Percentiles rank a stretch among this genome's conserved stretches.
phyloP scores from a whole-genome alignment of 2,888 invertebrate species.

The Autographa gamma region DNA sequence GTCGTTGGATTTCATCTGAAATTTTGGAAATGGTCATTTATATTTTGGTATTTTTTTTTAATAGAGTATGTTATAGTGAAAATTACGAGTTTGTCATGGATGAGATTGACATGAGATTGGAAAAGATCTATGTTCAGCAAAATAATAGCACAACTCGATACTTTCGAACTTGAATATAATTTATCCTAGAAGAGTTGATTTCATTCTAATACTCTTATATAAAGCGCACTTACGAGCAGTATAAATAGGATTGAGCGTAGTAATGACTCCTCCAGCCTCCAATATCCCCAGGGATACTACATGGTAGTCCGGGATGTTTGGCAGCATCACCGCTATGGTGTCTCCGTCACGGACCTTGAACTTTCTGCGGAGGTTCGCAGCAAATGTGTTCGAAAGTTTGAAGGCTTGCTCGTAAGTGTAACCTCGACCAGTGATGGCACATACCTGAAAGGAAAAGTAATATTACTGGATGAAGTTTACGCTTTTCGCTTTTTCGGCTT shows the following conservation, averaged over 20 bases:
- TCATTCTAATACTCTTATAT: background rate
- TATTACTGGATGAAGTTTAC: background rate
- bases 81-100: no score
- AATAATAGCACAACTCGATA: no score
- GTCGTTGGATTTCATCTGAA: constrained; percentile 92
- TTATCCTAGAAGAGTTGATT: background rate
- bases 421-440: constrained; percentile 91
- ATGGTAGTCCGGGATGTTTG: constrained; percentile 93
- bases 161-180: background rate
- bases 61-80: no score
- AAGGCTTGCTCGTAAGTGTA: constrained; percentile 92
- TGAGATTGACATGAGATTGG: no score
- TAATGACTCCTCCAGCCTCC: constrained; percentile 91
- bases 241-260: constrained; percentile 93
- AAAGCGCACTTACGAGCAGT: constrained; percentile 87
- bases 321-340: constrained; percentile 91
- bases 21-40: constrained; percentile 22
- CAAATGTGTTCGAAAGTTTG: constrained; percentile 90
- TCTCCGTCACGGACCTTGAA: constrained; percentile 91
- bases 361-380: constrained; percentile 90
- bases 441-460: constrained; percentile 88
- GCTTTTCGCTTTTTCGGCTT: no score
- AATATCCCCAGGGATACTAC: constrained; percentile 91
- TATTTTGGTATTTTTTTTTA: background rate
- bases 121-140: no score